Evolutionary conservation across 2,888 invertebrate species (phyloP).

Genomic region (Dorcus parallelipipedus): DNA sequence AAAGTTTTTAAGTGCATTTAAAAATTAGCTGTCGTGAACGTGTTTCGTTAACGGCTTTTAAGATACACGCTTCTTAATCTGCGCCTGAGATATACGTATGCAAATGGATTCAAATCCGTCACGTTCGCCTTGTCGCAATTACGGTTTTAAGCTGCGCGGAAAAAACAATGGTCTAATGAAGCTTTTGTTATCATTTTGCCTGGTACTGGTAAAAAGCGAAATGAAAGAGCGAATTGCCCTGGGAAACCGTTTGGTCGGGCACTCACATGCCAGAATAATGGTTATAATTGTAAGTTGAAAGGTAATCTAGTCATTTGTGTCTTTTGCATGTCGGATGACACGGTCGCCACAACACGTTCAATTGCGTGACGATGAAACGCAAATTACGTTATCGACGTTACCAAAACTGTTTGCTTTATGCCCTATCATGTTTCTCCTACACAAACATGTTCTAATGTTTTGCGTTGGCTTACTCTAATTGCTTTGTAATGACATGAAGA

Average conservation of each 20-base stretch:
- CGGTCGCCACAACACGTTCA: neutral
- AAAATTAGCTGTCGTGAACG: conserved; percentile 10
- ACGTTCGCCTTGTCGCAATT: neutral
- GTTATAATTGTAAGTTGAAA: conserved; percentile 6
- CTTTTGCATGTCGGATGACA: conserved; percentile 10
- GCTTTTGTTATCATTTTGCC: no score
- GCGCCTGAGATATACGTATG: neutral
- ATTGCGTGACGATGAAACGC: conserved; percentile 4
- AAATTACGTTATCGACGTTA: neutral
- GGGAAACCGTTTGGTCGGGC: conserved; percentile 13
- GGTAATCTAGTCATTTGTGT: conserved; percentile 15
- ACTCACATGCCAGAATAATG: conserved; percentile 18
- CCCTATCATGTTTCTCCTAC: no score
- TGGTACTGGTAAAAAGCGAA: no score
- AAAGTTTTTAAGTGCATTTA: conserved; percentile 11
- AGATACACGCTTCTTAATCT: conserved; percentile 12
- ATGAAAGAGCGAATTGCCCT: conserved; percentile 3
- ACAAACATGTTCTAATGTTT: no score
- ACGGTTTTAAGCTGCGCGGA: no score
- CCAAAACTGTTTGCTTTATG: no score
- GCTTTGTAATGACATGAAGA: no score
- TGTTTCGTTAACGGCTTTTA: conserved; percentile 10
- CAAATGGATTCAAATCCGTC: neutral
- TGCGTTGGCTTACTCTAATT: no score
- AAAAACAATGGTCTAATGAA: no score